Evolutionary conservation across 2,888 invertebrate species (phyloP).

Genomic region (Melieria crassipennis): DNA sequence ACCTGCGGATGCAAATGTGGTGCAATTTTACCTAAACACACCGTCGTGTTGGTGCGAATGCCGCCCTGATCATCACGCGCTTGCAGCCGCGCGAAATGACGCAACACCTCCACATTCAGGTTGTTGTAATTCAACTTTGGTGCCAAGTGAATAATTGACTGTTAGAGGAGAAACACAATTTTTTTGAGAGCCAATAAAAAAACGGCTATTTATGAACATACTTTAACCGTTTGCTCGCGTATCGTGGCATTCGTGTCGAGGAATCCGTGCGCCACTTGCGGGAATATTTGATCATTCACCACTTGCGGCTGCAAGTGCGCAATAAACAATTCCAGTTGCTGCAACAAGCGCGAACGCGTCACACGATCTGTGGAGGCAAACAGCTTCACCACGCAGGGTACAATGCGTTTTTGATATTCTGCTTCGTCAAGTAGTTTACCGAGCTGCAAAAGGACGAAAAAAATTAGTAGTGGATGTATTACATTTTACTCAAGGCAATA

Average conservation of each 20-base stretch:
- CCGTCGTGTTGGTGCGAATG: conserved; percentile 96
- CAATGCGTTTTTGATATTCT: conserved; percentile 95
- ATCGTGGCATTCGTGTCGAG: conserved; percentile 97
- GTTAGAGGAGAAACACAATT: conserved; percentile 35
- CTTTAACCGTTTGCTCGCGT: conserved; percentile 96
- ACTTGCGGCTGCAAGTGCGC: conserved; percentile 81
- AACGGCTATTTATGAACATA: conserved; percentile 55
- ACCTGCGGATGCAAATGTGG: conserved; percentile 89
- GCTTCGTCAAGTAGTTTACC: conserved; percentile 88
- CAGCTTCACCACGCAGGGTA: conserved; percentile 96
- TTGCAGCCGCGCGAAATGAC: conserved; percentile 95
- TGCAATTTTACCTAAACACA: conserved; percentile 98
- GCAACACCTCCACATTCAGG: conserved; percentile 93
- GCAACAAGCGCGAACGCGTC: conserved; percentile 91
- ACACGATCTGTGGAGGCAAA: conserved; percentile 96
- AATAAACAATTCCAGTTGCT: conserved; percentile 92
- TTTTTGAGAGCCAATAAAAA: not conserved
- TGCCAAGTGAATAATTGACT: conserved; percentile 93
- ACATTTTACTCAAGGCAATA: not conserved
- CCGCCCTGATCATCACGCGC: conserved; percentile 94
- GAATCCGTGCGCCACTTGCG: conserved; percentile 93
- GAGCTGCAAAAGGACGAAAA: conserved; percentile 71
- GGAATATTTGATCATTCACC: conserved; percentile 95
- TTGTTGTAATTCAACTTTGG: conserved; percentile 98
- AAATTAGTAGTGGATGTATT: conserved; percentile 7